Percentiles rank a stretch among this genome's conserved stretches.
These are phyloP conservation scores for Tachystola acroxantha DNA, from an alignment of 2,888 invertebrate genomes.

Conservation along the genomic window DNA sequence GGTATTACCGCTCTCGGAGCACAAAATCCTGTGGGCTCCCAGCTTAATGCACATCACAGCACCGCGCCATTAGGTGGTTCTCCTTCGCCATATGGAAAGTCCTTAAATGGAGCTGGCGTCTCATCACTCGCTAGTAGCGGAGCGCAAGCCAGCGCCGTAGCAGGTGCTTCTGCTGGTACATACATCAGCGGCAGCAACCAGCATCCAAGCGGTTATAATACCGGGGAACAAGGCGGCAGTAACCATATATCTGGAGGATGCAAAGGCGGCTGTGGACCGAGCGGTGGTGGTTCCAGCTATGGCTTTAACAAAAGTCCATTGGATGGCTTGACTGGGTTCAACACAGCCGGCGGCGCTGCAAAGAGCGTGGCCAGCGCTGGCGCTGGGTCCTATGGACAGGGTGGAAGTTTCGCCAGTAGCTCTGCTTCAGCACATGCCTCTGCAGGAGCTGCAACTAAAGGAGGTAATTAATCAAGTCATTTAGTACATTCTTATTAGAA, in stretches of 20 bases:
- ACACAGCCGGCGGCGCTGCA: conserved; percentile 31
- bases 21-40: conserved; percentile 13
- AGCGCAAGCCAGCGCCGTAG: conserved; percentile 34
- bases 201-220: conserved; percentile 7
- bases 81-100: conserved; percentile 15
- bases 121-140: conserved; percentile 21
- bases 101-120: conserved; percentile 14
- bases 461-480: too few relatives aligned
- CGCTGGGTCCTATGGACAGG: conserved; percentile 24
- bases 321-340: conserved; percentile 20
- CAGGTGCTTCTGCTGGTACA: conserved; percentile 31
- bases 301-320: conserved; percentile 9
- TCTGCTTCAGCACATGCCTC: conserved; percentile 55
- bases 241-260: conserved; percentile 31
- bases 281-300: conserved; percentile 4
- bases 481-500: too few relatives aligned
- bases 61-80: conserved; percentile 12
- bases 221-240: conserved; percentile 17
- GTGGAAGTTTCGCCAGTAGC: conserved; percentile 51
- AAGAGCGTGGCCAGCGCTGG: conserved; percentile 40
- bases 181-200: conserved; percentile 18
- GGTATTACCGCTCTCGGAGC: conserved; percentile 8
- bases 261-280: conserved; percentile 31
- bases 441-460: conserved; percentile 49
- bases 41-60: conserved; percentile 15